Evolutionary conservation across 2,888 invertebrate species (phyloP), one percentile per base, ranked within the genome.

Genomic region (Hoplodrina ambigua): DNA sequence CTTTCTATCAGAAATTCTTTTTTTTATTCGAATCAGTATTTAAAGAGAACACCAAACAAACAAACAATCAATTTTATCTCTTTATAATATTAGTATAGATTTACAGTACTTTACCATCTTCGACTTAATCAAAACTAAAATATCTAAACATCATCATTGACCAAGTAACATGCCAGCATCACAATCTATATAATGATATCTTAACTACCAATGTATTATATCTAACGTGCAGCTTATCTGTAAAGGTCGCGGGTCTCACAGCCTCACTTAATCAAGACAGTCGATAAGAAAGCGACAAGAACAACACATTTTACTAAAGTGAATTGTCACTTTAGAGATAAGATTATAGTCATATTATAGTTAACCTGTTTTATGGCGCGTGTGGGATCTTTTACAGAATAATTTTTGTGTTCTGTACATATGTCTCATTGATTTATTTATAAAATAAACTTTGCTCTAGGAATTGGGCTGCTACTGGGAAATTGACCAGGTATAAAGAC

Each of bases 281-380:
- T 53, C 49, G 79, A 79, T 79, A 79, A 81, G 56, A 2, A 60
- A 13, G 30, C 53, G 72, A 81, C 72, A 54, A 56, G 69, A 77
- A 81, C 73, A 66, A 73, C 73, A 69, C 57, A 44, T 69, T 77
- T 65, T 69, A 66, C 57, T 55, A 55, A 73, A 77, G 78, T 79
- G 61, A 81, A 73, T 77, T 69, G 79, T 81, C 66, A 69, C 41
- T 64, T 46, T 15, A 8, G 2, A 75, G 79, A 79, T 79, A 78
- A 81, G 78, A 73, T 77, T 67, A 74, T 25, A 2, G 49, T 25
- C 55, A 19, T n/a, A 44, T 37, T 46, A 37, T 37, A 60, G 30
- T 70, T 70, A 65, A 75, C 54, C 33, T 37, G 56, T 56, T 66
- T 33, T 10, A 33, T 44, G 15, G 13, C 15, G 17, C 20, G 30